Evolutionary conservation across 1,140 invertebrate genomes (phyloP).

Genomic region (Drosophila arawakana): DNA sequence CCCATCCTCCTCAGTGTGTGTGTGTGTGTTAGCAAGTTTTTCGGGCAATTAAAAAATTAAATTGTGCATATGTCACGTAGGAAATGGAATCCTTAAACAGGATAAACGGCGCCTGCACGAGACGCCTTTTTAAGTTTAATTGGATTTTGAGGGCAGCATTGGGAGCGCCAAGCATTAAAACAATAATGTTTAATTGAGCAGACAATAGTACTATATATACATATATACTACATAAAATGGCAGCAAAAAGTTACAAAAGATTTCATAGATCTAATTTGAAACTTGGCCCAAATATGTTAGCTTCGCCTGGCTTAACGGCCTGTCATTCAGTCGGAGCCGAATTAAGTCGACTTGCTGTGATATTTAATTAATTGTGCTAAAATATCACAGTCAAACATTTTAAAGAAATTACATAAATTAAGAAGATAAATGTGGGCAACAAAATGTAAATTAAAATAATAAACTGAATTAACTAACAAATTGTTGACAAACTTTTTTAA

Average conservation of each 20-base stretch:
- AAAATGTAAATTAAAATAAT: not conserved
- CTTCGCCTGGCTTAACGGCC: constrained; percentile 7
- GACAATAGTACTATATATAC: constrained; percentile 7
- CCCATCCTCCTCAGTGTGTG: constrained; percentile 8
- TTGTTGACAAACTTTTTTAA: not conserved
- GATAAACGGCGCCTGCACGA: constrained; percentile 38
- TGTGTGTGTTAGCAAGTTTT: constrained; percentile 56
- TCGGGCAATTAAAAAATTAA: constrained; percentile 79
- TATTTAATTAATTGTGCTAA: constrained; percentile 3
- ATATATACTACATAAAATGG: not conserved
- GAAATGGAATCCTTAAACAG: constrained; percentile 36
- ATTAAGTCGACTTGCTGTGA: constrained; percentile 9
- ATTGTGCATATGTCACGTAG: constrained; percentile 76
- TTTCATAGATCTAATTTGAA: constrained; percentile 28
- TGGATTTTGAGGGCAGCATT: constrained; percentile 66
- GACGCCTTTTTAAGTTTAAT: constrained; percentile 72
- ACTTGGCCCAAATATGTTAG: not conserved
- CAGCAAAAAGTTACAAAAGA: constrained; percentile 21
- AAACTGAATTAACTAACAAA: not conserved
- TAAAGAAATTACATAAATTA: not conserved
- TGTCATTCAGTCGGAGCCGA: not conserved
- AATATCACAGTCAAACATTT: not conserved
- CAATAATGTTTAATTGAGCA: constrained; percentile 60
- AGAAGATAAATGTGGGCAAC: not conserved
- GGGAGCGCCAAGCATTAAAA: constrained; percentile 40